These are phyloP conservation scores for Chloropsis cyanopogon DNA, from an alignment of 2,113 vertebrate species.

Conservation along the genomic window DNA sequence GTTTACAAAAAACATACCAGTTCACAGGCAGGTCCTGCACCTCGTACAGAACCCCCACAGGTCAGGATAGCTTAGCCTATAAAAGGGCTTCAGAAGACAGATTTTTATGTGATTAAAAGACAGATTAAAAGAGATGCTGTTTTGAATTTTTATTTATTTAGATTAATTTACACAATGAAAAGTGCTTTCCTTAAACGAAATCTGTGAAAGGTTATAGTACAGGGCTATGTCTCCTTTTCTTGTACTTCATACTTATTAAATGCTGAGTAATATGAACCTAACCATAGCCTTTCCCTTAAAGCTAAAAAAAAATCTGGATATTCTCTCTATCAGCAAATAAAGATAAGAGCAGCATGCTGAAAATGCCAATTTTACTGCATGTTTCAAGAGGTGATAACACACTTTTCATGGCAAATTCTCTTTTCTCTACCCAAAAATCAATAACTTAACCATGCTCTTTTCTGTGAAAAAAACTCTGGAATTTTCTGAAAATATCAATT, in stretches of 20 bases:
- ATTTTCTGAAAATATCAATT: slow-evolving; percentile 66
- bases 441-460: slow-evolving; percentile 16
- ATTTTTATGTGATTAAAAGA: not conserved
- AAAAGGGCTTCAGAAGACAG: not conserved
- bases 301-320: slow-evolving; percentile 74
- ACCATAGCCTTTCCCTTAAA: slow-evolving; percentile 59
- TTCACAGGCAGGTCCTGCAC: not conserved
- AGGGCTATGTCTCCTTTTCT: not conserved
- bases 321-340: slow-evolving; percentile 80
- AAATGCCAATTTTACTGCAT: slow-evolving; percentile 74
- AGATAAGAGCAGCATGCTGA: slow-evolving; percentile 78
- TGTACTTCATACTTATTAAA: slow-evolving; percentile 7
- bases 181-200: slow-evolving; percentile 6
- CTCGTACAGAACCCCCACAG: not conserved
- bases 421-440: slow-evolving; percentile 49
- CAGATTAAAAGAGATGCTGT: not conserved
- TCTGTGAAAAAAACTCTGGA: not conserved
- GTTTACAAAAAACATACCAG: not conserved
- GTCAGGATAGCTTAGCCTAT: not conserved
- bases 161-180: not conserved
- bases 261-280: slow-evolving; percentile 58
- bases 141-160: not conserved
- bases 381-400: slow-evolving; percentile 70
- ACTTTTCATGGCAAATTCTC: slow-evolving; percentile 65
- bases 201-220: not conserved